Base-by-base conservation (phyloP, 2,888 invertebrate species). In the Oscheius sp. region DNA sequence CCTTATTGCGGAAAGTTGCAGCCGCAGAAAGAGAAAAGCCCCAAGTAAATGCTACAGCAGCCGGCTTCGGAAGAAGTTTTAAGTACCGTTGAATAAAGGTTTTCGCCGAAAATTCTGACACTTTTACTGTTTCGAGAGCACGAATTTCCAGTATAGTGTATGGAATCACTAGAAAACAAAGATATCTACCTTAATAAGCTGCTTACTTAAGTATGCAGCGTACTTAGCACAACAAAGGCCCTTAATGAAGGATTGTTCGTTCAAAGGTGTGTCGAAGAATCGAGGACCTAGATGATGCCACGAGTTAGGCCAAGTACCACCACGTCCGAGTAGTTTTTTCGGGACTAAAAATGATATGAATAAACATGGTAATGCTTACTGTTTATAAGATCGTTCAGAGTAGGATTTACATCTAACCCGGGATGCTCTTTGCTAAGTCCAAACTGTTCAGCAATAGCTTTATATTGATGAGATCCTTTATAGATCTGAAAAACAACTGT, bases 201-300 rank as follows among this genome's bases (percentile, higher is more conserved):
- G 72, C 77, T 67, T 33, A 84, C 84, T 65, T 56, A 77, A 57
- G 38, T 82, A 67, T 20, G 77, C 79, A 8, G 81, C 73, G 57
- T 85, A 85, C 66, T 85, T 85, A 51, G 73, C 80, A n/a, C 79
- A 71, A 38, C 80, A 80, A 8, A 80, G 68, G 26, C 81, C 85
- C 69, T 85, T 85, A 71, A 74, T 77, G 61, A 82, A 73, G n/a
- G 83, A 74, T 49, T 78, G 84, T 63, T 85, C 81, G 57, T 85
- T 85, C 32, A 85, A 59, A 17, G 85, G 85, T 50, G 77, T 70
- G 68, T 85, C 81, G 71, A 82, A 84, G 74, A 85, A 85, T 8
- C 85, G 75, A 24, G 85, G 85, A 14, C 85, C 85, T 26, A 71
- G 74, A 41, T 74, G 73, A 57, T 78, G 77, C 79, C 77, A 76